Conservation (phyloP, 1,140 invertebrate genomes). For the Medauroidea extradentata region DNA sequence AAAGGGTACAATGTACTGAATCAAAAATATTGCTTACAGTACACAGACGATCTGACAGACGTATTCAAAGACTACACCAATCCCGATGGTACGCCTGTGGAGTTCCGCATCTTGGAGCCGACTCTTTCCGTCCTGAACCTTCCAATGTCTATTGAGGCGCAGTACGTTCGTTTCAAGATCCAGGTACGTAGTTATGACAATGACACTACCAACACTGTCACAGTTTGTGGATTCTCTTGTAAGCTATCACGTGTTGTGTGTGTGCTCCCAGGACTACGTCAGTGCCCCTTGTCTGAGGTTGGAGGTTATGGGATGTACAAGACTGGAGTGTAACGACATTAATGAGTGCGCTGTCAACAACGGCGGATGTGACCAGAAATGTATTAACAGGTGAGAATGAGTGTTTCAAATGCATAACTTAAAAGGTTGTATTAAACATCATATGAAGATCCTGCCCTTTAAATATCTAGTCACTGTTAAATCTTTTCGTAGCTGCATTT, state of each 20-base stretch:
- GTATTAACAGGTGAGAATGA: slow-evolving; percentile 67
- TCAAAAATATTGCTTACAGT: slow-evolving; percentile 46
- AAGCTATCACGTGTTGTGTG: no score
- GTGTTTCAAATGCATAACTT: background rate
- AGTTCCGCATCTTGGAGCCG: slow-evolving; percentile 82
- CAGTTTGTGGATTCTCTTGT: no score
- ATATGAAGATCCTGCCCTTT: no score
- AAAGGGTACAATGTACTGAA: no score
- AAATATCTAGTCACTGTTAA: no score
- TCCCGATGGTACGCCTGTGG: slow-evolving; percentile 86
- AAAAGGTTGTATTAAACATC: background rate
- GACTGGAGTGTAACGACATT: slow-evolving; percentile 85
- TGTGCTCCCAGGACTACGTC: slow-evolving; percentile 61
- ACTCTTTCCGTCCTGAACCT: slow-evolving; percentile 85
- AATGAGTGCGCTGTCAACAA: slow-evolving; percentile 89
- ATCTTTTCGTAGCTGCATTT: no score
- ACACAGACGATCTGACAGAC: slow-evolving; percentile 85
- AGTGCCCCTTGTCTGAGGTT: slow-evolving; percentile 84
- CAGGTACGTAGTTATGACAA: slow-evolving; percentile 49
- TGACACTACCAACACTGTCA: no score
- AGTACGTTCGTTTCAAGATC: slow-evolving; percentile 82
- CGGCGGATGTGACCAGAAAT: slow-evolving; percentile 92
- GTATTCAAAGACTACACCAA: slow-evolving; percentile 87
- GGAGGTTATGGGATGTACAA: slow-evolving; percentile 90
- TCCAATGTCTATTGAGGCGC: slow-evolving; percentile 86